phyloP scores from a whole-genome alignment of 2,888 invertebrate genomes.

The Harpalus rufipes region DNA sequence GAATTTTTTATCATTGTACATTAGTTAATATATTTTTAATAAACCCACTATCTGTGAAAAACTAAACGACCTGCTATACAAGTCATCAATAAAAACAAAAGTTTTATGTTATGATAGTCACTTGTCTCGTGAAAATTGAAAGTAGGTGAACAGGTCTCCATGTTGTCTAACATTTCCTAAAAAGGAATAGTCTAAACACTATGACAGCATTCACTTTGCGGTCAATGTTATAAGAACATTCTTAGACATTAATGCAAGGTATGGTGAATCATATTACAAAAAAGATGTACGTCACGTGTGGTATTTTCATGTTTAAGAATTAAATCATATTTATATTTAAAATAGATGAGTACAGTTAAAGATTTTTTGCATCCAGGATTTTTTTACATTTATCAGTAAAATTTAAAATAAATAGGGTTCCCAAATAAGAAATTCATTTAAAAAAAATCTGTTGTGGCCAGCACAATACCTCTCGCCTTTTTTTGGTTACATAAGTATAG shows the following conservation, averaged over 20 bases:
- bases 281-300: conserved; percentile 4
- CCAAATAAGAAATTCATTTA: no score
- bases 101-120: neutral
- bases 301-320: neutral
- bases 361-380: no score
- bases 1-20: no score
- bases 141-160: neutral
- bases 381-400: no score
- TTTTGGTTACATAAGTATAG: no score
- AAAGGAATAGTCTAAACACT: conserved; percentile 27
- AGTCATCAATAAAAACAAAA: neutral
- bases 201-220: conserved; percentile 9
- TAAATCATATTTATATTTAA: conserved; percentile 1
- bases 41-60: no score
- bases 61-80: neutral
- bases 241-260: neutral
- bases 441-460: no score
- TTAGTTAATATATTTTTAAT: no score
- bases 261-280: conserved; percentile 6
- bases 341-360: neutral
- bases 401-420: no score
- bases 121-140: conserved; percentile 1
- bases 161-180: conserved; percentile 13
- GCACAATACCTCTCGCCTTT: no score
- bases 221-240: conserved; percentile 22